Conservation (phyloP, 2,113 vertebrate genomes). For the Ictalurus punctatus region DNA sequence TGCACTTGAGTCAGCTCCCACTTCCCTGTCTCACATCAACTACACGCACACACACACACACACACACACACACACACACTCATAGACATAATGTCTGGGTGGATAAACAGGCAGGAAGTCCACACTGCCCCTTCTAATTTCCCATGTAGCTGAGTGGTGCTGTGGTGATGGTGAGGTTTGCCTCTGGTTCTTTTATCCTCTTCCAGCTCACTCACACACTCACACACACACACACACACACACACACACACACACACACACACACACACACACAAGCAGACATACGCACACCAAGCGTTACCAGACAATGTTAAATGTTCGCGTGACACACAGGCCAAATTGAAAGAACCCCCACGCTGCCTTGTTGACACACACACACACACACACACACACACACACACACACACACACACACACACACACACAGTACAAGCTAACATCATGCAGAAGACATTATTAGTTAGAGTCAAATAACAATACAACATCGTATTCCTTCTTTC, state of each 20-base stretch:
- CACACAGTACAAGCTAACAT: not conserved
- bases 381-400: conserved; percentile 26
- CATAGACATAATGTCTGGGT: conserved; percentile 30
- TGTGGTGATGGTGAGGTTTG: conserved; percentile 26
- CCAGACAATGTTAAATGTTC: conserved; percentile 28
- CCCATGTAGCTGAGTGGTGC: conserved; percentile 41
- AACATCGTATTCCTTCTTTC: not conserved
- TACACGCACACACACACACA: conserved; percentile 30
- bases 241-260: not conserved
- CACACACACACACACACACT: conserved; percentile 30
- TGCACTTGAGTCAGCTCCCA: conserved; percentile 27
- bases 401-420: conserved; percentile 33
- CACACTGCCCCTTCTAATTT: conserved; percentile 29
- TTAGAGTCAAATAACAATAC: not conserved
- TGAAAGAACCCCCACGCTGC: not conserved
- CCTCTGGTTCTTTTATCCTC: conserved; percentile 23
- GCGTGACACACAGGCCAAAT: conserved; percentile 27
- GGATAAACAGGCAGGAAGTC: conserved; percentile 50
- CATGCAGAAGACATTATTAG: not conserved
- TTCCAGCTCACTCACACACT: conserved; percentile 41
- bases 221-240: not conserved
- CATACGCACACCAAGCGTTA: not conserved
- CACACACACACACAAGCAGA: not conserved
- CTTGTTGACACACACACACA: not conserved
- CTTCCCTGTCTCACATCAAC: not conserved